These are phyloP conservation scores for Dermolepida albohirtum DNA, from an alignment of 2,888 invertebrate genomes.

Conservation along the genomic window DNA sequence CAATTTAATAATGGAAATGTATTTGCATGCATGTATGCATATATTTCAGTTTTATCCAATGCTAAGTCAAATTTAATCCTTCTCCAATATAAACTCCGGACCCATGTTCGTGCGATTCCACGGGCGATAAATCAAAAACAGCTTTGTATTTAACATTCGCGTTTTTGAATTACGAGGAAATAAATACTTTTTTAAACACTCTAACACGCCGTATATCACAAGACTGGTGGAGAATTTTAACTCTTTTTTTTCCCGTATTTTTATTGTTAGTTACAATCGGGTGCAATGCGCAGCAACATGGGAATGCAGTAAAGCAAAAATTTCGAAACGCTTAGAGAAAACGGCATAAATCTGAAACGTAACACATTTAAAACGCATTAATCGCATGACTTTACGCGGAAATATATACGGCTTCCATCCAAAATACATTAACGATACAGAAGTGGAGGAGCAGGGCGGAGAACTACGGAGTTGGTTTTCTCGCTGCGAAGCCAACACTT, in stretches of 20 bases:
- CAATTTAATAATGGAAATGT: no score
- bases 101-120: not conserved
- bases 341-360: constrained; percentile 45
- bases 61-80: constrained; percentile 24
- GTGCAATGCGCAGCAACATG: constrained; percentile 15
- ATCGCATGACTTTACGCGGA: constrained; percentile 38
- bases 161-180: constrained; percentile 38
- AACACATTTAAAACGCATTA: constrained; percentile 47
- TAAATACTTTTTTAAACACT: constrained; percentile 45
- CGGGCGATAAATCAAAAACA: constrained; percentile 37
- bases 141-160: constrained; percentile 38
- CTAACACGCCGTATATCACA: constrained; percentile 41
- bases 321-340: constrained; percentile 32
- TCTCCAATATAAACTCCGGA: constrained; percentile 11
- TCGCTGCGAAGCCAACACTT: constrained; percentile 40
- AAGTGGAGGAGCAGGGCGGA: constrained; percentile 12
- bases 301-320: constrained; percentile 39
- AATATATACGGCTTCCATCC: constrained; percentile 46
- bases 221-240: constrained; percentile 13
- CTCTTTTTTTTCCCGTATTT: constrained; percentile 19
- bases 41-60: constrained; percentile 15
- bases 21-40: no score
- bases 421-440: constrained; percentile 48
- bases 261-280: constrained; percentile 25
- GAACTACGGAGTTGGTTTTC: constrained; percentile 8